These are phyloP conservation scores for Thripadectes ignobilis DNA, from an alignment of 2,797 vertebrate species.

Conservation along the genomic window DNA sequence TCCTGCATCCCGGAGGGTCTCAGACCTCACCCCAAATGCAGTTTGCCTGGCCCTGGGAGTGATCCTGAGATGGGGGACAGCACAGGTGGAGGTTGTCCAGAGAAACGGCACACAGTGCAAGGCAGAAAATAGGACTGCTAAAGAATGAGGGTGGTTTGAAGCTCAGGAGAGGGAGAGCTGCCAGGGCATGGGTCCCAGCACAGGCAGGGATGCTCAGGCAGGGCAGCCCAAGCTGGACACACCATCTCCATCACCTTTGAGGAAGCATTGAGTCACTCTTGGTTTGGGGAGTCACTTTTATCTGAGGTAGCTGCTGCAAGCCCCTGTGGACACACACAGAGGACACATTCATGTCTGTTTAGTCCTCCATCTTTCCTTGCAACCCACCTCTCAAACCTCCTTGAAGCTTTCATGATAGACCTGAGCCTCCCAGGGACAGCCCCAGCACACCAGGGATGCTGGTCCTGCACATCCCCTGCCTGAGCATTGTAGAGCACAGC, in stretches of 20 bases:
- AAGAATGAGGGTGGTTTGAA: background rate
- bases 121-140: background rate
- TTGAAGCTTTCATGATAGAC: fast-evolving
- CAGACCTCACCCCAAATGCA: background rate
- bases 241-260: background rate
- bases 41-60: background rate
- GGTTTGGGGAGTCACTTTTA: background rate
- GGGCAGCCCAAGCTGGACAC: fast-evolving
- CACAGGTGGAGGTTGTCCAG: background rate
- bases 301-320: background rate
- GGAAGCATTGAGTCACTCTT: background rate
- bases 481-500: background rate
- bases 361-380: background rate
- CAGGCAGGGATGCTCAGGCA: background rate
- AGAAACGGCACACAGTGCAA: background rate
- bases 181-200: background rate
- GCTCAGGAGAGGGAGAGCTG: background rate
- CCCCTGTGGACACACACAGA: background rate
- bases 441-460: background rate
- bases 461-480: background rate
- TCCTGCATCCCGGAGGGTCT: fast-evolving
- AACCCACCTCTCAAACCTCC: background rate
- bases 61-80: background rate
- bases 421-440: background rate
- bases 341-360: background rate